A percentile compares a stretch with the other conserved stretches of the same genome.
Evolutionary conservation across 2,888 invertebrate species (phyloP).

Genomic region (Caenorhabditis plicata): DNA sequence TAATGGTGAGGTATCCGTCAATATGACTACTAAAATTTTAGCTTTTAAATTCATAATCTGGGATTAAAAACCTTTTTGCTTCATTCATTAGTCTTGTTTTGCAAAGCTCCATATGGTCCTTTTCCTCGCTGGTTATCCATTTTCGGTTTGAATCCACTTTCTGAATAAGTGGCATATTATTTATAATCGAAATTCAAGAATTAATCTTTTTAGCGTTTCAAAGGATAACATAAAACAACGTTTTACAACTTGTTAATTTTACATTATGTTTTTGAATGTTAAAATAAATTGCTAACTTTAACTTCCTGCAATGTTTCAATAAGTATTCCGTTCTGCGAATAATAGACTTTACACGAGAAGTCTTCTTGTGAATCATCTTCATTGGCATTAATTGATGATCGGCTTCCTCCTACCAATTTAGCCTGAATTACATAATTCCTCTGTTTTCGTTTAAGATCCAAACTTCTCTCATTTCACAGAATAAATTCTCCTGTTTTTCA

Average conservation of each 20-base stretch:
- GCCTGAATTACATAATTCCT: no score
- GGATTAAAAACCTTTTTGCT: neutral
- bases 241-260: no score
- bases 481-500: slow-evolving; percentile 13
- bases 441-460: no score
- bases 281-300: neutral
- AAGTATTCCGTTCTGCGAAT: slow-evolving; percentile 21
- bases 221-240: no score
- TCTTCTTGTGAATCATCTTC: slow-evolving; percentile 19
- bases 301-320: slow-evolving; percentile 25
- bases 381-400: slow-evolving; percentile 13
- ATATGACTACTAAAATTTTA: neutral
- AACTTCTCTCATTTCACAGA: slow-evolving; percentile 19
- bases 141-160: no score
- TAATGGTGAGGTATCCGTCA: slow-evolving; percentile 23
- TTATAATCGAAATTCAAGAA: neutral
- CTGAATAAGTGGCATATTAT: no score
- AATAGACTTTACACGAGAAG: slow-evolving; percentile 15
- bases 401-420: slow-evolving; percentile 18
- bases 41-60: neutral
- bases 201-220: neutral
- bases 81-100: slow-evolving; percentile 19
- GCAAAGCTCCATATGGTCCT: slow-evolving; percentile 18
- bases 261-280: neutral
- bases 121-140: no score